Base-by-base conservation (phyloP, 2,888 invertebrate species). In the Cerceris ruficornis region DNA sequence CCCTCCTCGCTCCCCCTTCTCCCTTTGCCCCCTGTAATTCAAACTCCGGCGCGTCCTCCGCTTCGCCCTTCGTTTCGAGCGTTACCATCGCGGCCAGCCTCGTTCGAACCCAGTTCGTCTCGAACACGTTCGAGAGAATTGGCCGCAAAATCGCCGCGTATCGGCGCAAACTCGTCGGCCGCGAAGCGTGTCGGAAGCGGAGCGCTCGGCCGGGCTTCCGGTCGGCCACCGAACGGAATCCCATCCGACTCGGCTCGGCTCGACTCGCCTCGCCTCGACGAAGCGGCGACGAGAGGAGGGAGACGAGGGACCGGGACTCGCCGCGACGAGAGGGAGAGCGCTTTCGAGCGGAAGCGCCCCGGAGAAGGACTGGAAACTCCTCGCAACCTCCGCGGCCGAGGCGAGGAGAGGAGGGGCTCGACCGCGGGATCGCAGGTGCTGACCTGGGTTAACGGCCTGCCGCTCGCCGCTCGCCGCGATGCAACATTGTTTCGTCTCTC, bases 361-460 rank as follows among this genome's bases (percentile, higher is more conserved):
- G 46, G 54, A 76, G 69, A 70, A 64, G 73, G 70, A 69, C 68
- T 64, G 69, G 64, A 66, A 57, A 70, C 28, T 28, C 28, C 28
- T 2, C 28, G 28, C 4, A 28, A 28, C 28, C 28, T 28, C 28
- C 28, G n/a, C 28, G 28, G 28, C 28, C 28, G 28, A n/a, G 68
- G 50, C 59, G 62, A 15, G 54, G 55, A 61, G 57, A 65, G 42
- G 81, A 49, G 57, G 42, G 70, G 74, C 46, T 65, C 73, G 69
- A 67, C 64, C 67, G 69, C 55, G 69, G 82, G 83, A 77, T 77
- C 73, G 85, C 84, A 86, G 87, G 89, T 87, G 84, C 90, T 88
- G 89, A 90, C 90, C 89, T 89, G 86, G 89, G 89, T 89, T 90
- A 90, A 90, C 88, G 89, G 86, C 89, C 89, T 85, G 81, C 81